These are phyloP conservation scores for Araneus ventricosus DNA, from an alignment of 1,140 invertebrate species.

Conservation along the genomic window DNA sequence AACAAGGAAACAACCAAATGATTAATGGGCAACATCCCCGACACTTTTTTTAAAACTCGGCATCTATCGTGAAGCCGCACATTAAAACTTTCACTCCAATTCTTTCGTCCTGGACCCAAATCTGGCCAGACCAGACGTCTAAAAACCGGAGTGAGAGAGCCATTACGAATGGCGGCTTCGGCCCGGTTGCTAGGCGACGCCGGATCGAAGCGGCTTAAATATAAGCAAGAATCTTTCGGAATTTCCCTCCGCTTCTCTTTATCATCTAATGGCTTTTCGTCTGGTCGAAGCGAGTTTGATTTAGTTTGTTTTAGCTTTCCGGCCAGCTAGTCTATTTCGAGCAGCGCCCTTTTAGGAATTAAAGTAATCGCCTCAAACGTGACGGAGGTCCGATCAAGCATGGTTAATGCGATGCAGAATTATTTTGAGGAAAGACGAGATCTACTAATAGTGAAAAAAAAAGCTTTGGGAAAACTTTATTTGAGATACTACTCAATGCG, in stretches of 20 bases:
- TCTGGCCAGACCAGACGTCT: background rate
- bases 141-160: background rate
- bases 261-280: conserved; percentile 27
- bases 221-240: background rate
- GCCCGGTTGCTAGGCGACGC: conserved; percentile 22
- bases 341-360: background rate
- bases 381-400: background rate
- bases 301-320: background rate
- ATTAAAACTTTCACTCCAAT: background rate
- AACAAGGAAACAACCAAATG: background rate
- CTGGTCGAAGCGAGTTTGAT: background rate
- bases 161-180: background rate
- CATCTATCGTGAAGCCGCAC: background rate
- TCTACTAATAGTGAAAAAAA: background rate
- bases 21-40: background rate
- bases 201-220: conserved; percentile 46
- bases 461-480: no score
- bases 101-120: background rate
- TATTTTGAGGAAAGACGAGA: background rate
- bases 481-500: no score
- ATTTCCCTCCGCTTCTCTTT: background rate
- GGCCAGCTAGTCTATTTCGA: background rate
- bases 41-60: background rate
- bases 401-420: background rate
- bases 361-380: background rate